Evolutionary conservation across 2,888 invertebrate genomes (phyloP).

Genomic region (Leptodirus hochenwartii): DNA sequence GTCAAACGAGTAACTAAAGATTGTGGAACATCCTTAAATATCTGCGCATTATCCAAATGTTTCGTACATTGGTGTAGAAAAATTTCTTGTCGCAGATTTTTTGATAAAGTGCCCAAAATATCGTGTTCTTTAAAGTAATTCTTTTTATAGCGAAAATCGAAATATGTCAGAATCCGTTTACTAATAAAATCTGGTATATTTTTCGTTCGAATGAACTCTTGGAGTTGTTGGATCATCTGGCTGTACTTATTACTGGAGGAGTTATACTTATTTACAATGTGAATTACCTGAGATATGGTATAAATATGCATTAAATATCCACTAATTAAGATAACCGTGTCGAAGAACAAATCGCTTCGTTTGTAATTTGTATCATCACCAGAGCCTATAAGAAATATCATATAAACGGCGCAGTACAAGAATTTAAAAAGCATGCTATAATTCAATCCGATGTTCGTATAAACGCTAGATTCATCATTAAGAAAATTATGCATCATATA

Average conservation of each 20-base stretch:
- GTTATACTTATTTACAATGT: conserved; percentile 16
- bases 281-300: conserved; percentile 13
- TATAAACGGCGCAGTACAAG: conserved; percentile 1
- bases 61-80: conserved; percentile 18
- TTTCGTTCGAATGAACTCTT: conserved; percentile 27
- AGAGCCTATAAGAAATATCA: no score
- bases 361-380: no score
- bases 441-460: no score
- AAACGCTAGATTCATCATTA: no score
- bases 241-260: conserved; percentile 17
- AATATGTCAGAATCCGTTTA: conserved; percentile 22
- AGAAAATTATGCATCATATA: no score
- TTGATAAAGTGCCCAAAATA: conserved; percentile 25
- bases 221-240: conserved; percentile 22
- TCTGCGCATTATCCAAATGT: conserved; percentile 22
- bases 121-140: conserved; percentile 24
- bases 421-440: conserved; percentile 3
- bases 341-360: no score
- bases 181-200: conserved; percentile 24
- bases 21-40: conserved; percentile 24
- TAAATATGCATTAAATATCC: not conserved
- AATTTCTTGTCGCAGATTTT: conserved; percentile 24
- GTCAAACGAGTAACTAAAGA: conserved; percentile 20
- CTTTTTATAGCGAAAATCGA: conserved; percentile 25
- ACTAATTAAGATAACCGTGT: not conserved